Evolutionary conservation across 30 jellyfish, hydroid and myxozoan species (phyloP).

Genomic region (Aurelia sp.): DNA sequence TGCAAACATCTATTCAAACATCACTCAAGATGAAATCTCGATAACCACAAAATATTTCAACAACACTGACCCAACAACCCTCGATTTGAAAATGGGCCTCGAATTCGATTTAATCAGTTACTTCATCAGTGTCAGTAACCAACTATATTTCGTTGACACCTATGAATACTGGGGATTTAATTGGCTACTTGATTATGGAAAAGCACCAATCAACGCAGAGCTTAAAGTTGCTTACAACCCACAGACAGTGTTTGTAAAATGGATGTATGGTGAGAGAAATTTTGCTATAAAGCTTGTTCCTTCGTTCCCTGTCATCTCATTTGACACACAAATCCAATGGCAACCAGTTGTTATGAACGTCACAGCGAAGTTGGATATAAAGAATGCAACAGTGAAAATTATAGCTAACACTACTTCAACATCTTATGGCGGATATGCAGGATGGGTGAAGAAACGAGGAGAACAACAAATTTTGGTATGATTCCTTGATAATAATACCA

Average conservation of each 20-base stretch:
- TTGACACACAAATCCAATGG: slow-evolving; percentile 57
- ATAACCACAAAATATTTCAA: slow-evolving; percentile 69
- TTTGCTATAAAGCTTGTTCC: slow-evolving; percentile 66
- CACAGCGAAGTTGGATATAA: slow-evolving; percentile 32
- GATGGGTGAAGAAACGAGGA: slow-evolving; percentile 57
- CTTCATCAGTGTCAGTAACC: slow-evolving; percentile 37
- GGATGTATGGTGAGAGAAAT: slow-evolving; percentile 13
- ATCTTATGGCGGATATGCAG: slow-evolving; percentile 58
- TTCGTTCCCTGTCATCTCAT: slow-evolving; percentile 45
- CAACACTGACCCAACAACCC: slow-evolving; percentile 88
- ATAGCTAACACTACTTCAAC: slow-evolving; percentile 40
- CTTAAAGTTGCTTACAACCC: slow-evolving; percentile 74
- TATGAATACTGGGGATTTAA: slow-evolving; percentile 92
- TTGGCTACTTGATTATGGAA: slow-evolving; percentile 52
- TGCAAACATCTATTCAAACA: slow-evolving; percentile 70
- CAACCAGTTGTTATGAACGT: slow-evolving; percentile 30
- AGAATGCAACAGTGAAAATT: background rate
- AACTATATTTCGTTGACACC: slow-evolving; percentile 66
- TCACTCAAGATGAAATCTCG: slow-evolving; percentile 62
- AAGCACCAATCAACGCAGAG: slow-evolving; percentile 37
- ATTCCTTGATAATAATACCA: too few relatives aligned
- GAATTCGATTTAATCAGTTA: slow-evolving; percentile 36
- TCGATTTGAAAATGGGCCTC: slow-evolving; percentile 83
- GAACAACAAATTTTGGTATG: slow-evolving; percentile 26
- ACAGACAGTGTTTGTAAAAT: slow-evolving; percentile 52